Conservation (phyloP, 2,888 invertebrate genomes). For the Panorpa germanica region DNA sequence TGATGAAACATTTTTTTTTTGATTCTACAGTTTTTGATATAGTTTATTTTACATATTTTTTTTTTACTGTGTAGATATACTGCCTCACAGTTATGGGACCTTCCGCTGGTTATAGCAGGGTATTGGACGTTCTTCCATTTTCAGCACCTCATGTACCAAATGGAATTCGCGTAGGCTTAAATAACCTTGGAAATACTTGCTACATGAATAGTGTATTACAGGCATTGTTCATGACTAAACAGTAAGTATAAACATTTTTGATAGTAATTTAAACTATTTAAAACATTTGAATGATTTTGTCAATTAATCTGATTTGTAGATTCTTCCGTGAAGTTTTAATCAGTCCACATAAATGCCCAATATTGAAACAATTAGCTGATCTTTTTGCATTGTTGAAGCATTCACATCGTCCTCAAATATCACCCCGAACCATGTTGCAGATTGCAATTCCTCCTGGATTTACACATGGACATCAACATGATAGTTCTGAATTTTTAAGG, state of each 20-base stretch:
- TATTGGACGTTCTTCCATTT: constrained; percentile 20
- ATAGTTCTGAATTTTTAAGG: constrained; percentile 73
- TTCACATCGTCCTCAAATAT: constrained; percentile 42
- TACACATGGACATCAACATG: constrained; percentile 60
- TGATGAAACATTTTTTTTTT: constrained; percentile 1
- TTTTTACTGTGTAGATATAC: constrained; percentile 21
- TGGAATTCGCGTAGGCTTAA: constrained; percentile 44
- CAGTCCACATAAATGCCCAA: constrained; percentile 29
- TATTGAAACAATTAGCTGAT: constrained; percentile 47
- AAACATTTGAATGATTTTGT: constrained; percentile 13
- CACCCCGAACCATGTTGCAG: constrained; percentile 50
- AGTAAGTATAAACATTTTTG: constrained; percentile 25
- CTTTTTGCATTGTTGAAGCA: constrained; percentile 55
- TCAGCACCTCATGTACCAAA: constrained; percentile 15
- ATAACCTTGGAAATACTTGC: constrained; percentile 74
- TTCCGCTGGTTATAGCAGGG: constrained; percentile 24
- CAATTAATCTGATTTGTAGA: constrained; percentile 19
- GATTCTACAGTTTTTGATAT: not conserved
- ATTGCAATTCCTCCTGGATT: constrained; percentile 63
- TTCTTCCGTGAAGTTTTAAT: constrained; percentile 49
- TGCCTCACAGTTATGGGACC: too few relatives aligned
- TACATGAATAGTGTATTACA: constrained; percentile 81
- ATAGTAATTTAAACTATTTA: not conserved
- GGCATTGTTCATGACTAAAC: constrained; percentile 62
- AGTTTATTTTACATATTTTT: constrained; percentile 6